Evolutionary conservation across 2,113 vertebrate genomes (phyloP), one percentile per base, ranked within the genome.

Genomic region (Percina caprodes): DNA sequence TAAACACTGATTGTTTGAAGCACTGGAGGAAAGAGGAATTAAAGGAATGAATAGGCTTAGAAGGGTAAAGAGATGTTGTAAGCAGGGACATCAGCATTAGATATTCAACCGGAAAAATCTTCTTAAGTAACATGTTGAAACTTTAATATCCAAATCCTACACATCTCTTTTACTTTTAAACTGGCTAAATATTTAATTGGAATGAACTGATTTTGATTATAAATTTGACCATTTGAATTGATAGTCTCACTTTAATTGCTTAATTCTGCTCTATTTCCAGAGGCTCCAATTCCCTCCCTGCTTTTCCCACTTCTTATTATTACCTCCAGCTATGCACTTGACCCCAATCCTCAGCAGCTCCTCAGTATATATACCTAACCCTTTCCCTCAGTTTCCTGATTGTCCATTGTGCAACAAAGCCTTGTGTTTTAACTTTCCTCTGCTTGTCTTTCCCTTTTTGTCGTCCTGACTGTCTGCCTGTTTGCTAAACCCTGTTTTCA

Each of bases 1-100:
- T 66, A 74, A 89, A 88, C 80, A 59, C 56, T 74, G 81, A 90
- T 86, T 86, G 86, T 89, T 54, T 72, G 77, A 60, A 79, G 60
- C 12, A 4, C 62, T 18, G 68, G 58, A 73, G 51, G 79, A 76
- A 52, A 69, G n/a, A 63, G 69, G 42, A 51, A 23, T 21, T 62
- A 10, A 61, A 82, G 66, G 59, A 48, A 84, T 77, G 56, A 82
- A 63, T 8, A 21, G 51, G 69, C 75, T 84, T 48, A 24, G 59
- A 71, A 45, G 30, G 62, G 77, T 11, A 58, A 45, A 70, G 74
- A 54, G 56, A 80, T 68, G 56, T 18, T 62, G 66, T 9, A 24
- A 75, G 30, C 46, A 67, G 51, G 52, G 39, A 62, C 63, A n/a
- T 66, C 49, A 45, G 18, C 13, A 49, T 33, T 54, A 68, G 62